A percentile compares a stretch with the other conserved stretches of the same genome.
phyloP scores from a whole-genome alignment of 2,797 vertebrate genomes.

The Parauchenoglanis ngamensis region DNA sequence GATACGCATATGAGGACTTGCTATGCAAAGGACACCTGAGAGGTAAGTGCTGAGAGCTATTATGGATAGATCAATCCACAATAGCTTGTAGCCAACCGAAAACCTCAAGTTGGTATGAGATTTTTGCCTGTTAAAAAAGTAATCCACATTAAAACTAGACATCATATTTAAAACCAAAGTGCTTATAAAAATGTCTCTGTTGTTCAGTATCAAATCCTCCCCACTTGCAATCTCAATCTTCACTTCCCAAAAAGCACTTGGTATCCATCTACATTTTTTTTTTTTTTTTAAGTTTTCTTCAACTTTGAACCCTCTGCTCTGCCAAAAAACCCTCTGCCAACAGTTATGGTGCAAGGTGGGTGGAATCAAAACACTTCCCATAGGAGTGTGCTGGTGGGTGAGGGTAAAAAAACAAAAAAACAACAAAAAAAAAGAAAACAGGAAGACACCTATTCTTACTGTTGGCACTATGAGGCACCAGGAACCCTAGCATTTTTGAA shows the following conservation, averaged over 20 bases:
- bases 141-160: background rate
- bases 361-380: background rate
- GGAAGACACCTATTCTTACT: background rate
- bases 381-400: background rate
- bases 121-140: background rate
- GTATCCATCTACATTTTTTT: background rate
- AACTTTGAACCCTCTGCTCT: background rate
- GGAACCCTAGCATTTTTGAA: background rate
- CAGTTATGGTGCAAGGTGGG: background rate
- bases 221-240: background rate
- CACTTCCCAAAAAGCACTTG: constrained; percentile 7
- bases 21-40: background rate
- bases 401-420: background rate
- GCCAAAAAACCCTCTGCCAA: background rate
- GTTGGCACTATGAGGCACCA: too few relatives aligned
- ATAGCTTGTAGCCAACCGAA: background rate
- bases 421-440: too few relatives aligned
- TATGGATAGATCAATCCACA: background rate
- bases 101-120: background rate
- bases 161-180: background rate
- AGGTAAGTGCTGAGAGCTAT: background rate
- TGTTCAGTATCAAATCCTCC: background rate
- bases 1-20: background rate
- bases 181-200: background rate
- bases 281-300: background rate